A percentile compares a stretch with the other conserved stretches of the same genome.
These are phyloP conservation scores for Mungos mungo DNA, from an alignment of 2,113 vertebrate genomes.

Conservation along the genomic window DNA sequence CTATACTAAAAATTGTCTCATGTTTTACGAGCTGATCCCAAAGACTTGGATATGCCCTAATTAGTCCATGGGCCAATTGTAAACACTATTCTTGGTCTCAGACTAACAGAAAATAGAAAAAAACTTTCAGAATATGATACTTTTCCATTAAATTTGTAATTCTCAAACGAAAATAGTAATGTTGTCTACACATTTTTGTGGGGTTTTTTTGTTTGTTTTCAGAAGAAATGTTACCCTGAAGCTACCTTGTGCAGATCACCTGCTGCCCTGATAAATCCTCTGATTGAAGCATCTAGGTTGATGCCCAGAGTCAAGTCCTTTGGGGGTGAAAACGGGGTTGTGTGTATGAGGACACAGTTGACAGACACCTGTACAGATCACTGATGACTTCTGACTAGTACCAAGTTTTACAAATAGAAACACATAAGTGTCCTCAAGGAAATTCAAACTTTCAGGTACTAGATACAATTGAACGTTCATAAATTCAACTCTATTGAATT, in stretches of 20 bases:
- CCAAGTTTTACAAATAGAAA: neutral
- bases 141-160: neutral
- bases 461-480: neutral
- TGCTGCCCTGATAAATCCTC: neutral
- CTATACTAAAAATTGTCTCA: neutral
- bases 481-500: neutral
- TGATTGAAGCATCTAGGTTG: neutral
- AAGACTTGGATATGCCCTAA: neutral
- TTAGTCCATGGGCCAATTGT: neutral
- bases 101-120: neutral
- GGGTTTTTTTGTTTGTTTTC: neutral
- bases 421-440: neutral
- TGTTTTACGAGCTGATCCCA: neutral
- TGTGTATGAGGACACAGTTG: neutral
- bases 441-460: neutral
- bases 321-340: accelerated
- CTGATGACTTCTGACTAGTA: neutral
- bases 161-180: neutral
- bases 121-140: neutral
- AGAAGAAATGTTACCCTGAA: neutral
- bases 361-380: neutral
- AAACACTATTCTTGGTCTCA: neutral
- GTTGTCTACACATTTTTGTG: neutral
- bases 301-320: neutral
- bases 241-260: neutral